These are phyloP conservation scores for Zaprionus tsacasi DNA, from an alignment of 1,140 invertebrate species.

Conservation along the genomic window DNA sequence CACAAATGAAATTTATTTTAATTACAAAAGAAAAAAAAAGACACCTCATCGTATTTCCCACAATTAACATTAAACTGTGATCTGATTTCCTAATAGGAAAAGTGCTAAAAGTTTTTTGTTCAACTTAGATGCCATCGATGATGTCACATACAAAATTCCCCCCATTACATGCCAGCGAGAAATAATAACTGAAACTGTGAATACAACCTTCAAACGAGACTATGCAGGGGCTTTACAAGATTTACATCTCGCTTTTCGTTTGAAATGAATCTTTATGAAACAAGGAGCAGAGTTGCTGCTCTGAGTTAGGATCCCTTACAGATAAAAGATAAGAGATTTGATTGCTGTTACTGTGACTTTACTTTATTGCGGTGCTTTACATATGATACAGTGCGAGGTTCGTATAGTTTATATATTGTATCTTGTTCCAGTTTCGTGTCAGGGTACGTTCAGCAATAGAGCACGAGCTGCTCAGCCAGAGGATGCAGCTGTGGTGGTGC, in stretches of 20 bases:
- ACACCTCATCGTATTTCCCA: background rate
- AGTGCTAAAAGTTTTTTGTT: constrained; percentile 4
- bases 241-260: background rate
- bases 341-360: constrained; percentile 5
- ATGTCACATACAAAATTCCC: constrained; percentile 23
- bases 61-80: background rate
- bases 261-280: background rate
- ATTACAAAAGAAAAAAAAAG: background rate
- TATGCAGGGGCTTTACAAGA: background rate
- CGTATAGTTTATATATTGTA: background rate
- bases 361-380: constrained; percentile 23
- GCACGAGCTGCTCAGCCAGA: constrained; percentile 20
- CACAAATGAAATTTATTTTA: too few relatives aligned
- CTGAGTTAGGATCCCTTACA: background rate
- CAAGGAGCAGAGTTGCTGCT: background rate
- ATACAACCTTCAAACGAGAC: constrained; percentile 10
- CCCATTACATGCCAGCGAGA: background rate
- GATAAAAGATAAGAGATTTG: background rate
- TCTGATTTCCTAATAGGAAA: constrained; percentile 3
- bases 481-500: constrained; percentile 43
- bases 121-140: constrained; percentile 7
- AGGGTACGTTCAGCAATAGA: background rate
- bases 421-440: constrained; percentile 2
- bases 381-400: constrained; percentile 18
- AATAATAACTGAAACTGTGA: background rate